Base-by-base conservation (phyloP, 2,888 invertebrate species). In the Linnaemya tessellans region DNA sequence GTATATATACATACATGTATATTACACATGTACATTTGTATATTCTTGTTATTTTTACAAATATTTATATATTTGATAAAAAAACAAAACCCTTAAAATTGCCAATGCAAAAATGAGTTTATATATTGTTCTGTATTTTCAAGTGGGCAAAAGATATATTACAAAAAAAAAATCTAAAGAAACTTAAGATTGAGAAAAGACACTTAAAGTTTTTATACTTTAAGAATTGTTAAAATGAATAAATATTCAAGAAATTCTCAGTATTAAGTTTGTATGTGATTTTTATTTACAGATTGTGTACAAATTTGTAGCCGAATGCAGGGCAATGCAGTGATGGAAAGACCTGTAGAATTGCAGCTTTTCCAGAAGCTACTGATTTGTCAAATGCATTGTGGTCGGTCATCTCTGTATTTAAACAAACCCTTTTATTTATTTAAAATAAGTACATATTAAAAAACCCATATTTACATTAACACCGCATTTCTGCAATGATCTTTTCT, bases 221-320 rank as follows among this genome's bases (percentile, higher is more conserved):
- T 43, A 35, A 49, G 13, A 67, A 67, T 49, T 35, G 49, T 67
- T 51, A 67, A 67, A 67, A 51, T 67, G 35, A 67, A 67, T 49
- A 35, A 18, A 30, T 5, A 30, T 30, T 30, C 20, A 20, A 64
- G 8, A 11, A 64, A 8, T 2, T 13, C n/a, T n/a, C 35, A 22
- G 25, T 25, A n/a, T 35, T 15, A 46, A 46, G 5, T 46, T 46
- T 46, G 15, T 8, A 46, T 46, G 15, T 15, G 11, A 30, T 30
- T 30, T 30, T 30, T 30, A 5, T 30, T 30, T 2, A 30, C 30
- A 30, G 30, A n/a, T n/a, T n/a, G n/a, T n/a, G n/a, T n/a, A n/a
- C n/a, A n/a, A n/a, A n/a, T n/a, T n/a, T n/a, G n/a, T n/a, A n/a
- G n/a, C n/a, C n/a, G n/a, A n/a, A n/a, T 46, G 46, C n/a, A 30